Conservation (phyloP, 2,888 invertebrate genomes). For the Mesochorus sp. region DNA sequence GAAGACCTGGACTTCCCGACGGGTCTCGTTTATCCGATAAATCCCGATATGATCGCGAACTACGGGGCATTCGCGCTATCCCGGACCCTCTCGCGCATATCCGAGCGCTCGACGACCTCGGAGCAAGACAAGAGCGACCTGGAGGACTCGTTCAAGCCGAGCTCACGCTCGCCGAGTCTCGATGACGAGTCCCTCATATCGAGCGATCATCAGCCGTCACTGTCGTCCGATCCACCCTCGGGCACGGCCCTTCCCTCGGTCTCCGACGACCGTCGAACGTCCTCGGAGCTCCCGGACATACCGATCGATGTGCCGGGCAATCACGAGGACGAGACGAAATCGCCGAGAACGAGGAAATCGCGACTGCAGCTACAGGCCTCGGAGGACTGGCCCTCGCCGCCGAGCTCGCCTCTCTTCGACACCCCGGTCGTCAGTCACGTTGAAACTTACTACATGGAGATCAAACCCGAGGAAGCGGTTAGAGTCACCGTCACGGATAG, state of each 20-base stretch:
- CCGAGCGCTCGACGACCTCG: slow-evolving; percentile 93
- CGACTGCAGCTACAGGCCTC: slow-evolving; percentile 85
- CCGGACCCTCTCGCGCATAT: slow-evolving; percentile 92
- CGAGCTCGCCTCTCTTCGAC: slow-evolving; percentile 87
- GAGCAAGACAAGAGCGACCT: slow-evolving; percentile 92
- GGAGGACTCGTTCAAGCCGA: slow-evolving; percentile 93
- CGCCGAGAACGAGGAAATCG: slow-evolving; percentile 72
- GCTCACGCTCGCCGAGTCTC: slow-evolving; percentile 91
- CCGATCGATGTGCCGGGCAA: slow-evolving; percentile 88
- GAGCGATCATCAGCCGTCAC: slow-evolving; percentile 92
- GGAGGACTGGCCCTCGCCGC: slow-evolving; percentile 92
- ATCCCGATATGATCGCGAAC: slow-evolving; percentile 87
- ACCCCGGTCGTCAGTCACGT: slow-evolving; percentile 89
- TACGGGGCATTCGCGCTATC: slow-evolving; percentile 90
- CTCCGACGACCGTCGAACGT: slow-evolving; percentile 91
- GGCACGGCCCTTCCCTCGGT: slow-evolving; percentile 82
- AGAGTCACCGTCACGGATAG: slow-evolving; percentile 90
- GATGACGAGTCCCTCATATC: slow-evolving; percentile 93
- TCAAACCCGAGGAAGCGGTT: slow-evolving; percentile 90
- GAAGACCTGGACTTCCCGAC: slow-evolving; percentile 91
- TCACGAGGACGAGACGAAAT: slow-evolving; percentile 81
- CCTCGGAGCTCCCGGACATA: slow-evolving; percentile 93
- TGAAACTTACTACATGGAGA: slow-evolving; percentile 90
- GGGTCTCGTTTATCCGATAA: slow-evolving; percentile 89
- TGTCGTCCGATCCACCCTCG: slow-evolving; percentile 91